phyloP scores from a whole-genome alignment of 2,888 invertebrate genomes.

The Nomada hirtipes region DNA sequence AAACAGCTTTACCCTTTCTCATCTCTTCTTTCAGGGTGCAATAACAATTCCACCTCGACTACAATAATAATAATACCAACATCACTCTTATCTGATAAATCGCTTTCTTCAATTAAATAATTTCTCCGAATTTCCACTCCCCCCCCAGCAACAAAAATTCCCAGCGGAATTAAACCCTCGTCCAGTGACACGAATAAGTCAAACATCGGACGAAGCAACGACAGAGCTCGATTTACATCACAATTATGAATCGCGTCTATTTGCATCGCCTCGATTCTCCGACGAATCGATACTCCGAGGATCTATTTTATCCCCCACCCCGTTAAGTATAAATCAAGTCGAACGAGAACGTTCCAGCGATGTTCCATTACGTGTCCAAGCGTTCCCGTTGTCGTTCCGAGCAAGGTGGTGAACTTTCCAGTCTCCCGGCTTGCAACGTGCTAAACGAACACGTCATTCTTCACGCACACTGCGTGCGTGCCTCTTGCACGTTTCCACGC shows the following conservation, averaged over 20 bases:
- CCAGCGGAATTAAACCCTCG: too few relatives aligned
- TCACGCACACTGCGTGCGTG: conserved; percentile 26
- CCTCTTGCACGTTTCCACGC: conserved; percentile 16
- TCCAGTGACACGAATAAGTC: too few relatives aligned
- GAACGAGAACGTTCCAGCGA: conserved; percentile 15
- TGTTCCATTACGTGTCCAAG: conserved; percentile 28
- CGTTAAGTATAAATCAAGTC: conserved; percentile 8
- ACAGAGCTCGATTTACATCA: too few relatives aligned
- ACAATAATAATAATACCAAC: too few relatives aligned
- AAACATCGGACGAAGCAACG: too few relatives aligned
- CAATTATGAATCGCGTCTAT: background rate
- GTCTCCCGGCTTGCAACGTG: conserved; percentile 33
- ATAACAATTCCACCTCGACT: too few relatives aligned
- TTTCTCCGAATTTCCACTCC: too few relatives aligned
- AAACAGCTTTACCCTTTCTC: too few relatives aligned
- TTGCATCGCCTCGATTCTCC: background rate
- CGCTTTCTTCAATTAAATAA: too few relatives aligned
- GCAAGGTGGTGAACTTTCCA: conserved; percentile 46
- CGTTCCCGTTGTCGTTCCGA: conserved; percentile 44
- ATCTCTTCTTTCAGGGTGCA: too few relatives aligned
- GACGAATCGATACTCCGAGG: background rate
- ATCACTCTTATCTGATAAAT: too few relatives aligned
- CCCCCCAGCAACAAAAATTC: too few relatives aligned
- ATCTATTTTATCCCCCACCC: background rate
- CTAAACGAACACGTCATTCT: conserved; percentile 49